Conservation (phyloP, 2,888 invertebrate genomes). For the Eupeodes latifasciatus region DNA sequence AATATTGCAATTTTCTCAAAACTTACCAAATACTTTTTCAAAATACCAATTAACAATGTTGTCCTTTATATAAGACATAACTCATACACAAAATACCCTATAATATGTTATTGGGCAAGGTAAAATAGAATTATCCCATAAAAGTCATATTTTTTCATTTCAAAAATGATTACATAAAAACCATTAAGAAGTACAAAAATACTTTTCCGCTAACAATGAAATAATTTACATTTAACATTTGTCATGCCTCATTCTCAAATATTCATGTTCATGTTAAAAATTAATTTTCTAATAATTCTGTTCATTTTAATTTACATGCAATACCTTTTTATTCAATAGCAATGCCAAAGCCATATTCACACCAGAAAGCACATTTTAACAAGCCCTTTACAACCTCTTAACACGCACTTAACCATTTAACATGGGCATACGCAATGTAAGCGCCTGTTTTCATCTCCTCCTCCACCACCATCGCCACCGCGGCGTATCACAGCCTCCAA, state of each 20-base stretch:
- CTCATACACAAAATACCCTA: too few relatives aligned
- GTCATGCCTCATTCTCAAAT: neutral
- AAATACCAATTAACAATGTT: too few relatives aligned
- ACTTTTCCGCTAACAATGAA: constrained; percentile 26
- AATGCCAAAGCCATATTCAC: constrained; percentile 37
- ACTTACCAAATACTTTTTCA: too few relatives aligned
- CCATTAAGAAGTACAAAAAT: constrained; percentile 11
- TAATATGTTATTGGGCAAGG: too few relatives aligned
- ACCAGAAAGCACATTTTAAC: constrained; percentile 35
- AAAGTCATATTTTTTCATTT: neutral
- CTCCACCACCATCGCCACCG: neutral
- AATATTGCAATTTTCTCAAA: too few relatives aligned
- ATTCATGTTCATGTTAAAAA: constrained; percentile 24
- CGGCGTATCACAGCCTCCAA: constrained; percentile 14
- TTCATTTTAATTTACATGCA: constrained; percentile 25
- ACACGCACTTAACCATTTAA: constrained; percentile 42
- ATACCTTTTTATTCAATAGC: constrained; percentile 21
- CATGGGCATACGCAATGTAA: neutral
- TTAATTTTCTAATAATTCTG: constrained; percentile 20
- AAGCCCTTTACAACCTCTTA: constrained; percentile 37
- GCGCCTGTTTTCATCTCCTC: too few relatives aligned
- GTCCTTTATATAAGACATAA: too few relatives aligned
- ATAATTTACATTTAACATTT: constrained; percentile 21
- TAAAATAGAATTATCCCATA: too few relatives aligned
- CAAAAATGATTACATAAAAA: neutral